Evolutionary conservation across 35 echinoderm and acorn worm genomes (phyloP).

Genomic region (Ophioderma brevispina): DNA sequence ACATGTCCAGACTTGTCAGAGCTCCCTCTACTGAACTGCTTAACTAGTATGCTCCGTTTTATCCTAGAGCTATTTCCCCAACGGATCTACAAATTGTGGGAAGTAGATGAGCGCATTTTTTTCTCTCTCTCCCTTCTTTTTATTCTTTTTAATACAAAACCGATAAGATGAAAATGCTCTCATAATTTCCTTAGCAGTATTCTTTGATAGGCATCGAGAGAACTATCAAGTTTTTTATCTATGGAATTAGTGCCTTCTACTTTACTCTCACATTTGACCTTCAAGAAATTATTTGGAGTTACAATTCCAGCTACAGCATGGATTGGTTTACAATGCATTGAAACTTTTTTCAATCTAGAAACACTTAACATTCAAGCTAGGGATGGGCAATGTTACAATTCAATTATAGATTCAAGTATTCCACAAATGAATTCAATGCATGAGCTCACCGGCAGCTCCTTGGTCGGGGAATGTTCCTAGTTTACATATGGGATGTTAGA

Average conservation of each 20-base stretch:
- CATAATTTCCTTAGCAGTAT: not conserved
- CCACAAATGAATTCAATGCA: too few relatives aligned
- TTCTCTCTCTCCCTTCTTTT: not conserved
- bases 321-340: not conserved
- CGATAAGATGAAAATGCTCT: not conserved
- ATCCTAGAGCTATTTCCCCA: not conserved
- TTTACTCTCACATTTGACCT: not conserved
- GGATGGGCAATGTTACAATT: constrained; percentile 5
- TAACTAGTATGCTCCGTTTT: not conserved
- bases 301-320: not conserved
- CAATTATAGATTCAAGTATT: too few relatives aligned
- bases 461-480: too few relatives aligned
- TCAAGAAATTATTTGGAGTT: constrained; percentile 7
- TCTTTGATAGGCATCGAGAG: not conserved
- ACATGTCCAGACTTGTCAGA: not conserved
- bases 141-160: not conserved
- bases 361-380: not conserved
- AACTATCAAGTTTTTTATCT: not conserved
- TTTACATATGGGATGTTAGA: too few relatives aligned
- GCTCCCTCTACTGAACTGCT: not conserved
- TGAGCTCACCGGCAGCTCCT: too few relatives aligned
- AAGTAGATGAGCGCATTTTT: not conserved
- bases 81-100: not conserved
- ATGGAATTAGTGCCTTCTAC: not conserved
- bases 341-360: not conserved